These are phyloP conservation scores for Amia ocellicauda DNA, from an alignment of 2,113 vertebrate genomes.

Conservation along the genomic window DNA sequence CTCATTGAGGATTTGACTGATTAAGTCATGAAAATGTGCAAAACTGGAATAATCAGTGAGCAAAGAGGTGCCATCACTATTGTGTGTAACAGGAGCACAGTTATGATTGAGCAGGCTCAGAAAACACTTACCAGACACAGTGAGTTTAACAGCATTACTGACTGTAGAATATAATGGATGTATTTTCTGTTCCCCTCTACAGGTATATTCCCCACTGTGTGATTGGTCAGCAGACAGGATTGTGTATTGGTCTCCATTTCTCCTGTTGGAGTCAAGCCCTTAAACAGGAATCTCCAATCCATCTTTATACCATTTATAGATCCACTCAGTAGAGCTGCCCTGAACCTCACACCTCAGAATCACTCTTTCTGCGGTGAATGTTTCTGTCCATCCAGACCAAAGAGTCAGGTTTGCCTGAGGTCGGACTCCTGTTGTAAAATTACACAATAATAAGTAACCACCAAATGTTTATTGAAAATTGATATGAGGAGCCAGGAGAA, in stretches of 20 bases:
- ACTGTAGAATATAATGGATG: background rate
- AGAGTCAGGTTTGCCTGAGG: background rate
- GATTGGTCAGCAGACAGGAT: conserved; percentile 12
- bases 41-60: no score
- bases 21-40: no score
- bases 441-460: background rate
- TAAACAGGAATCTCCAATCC: conserved; percentile 2
- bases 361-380: conserved; percentile 2
- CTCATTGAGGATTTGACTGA: no score
- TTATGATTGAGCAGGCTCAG: no score
- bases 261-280: background rate
- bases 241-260: conserved; percentile 15
- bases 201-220: conserved; percentile 10
- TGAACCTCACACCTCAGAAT: conserved; percentile 16
- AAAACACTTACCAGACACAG: background rate
- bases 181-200: background rate
- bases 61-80: no score
- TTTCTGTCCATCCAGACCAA: conserved; percentile 11
- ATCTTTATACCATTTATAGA: conserved; percentile 15
- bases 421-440: background rate
- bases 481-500: no score
- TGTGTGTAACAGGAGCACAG: no score
- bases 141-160: background rate
- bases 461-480: no score
- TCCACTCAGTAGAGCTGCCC: conserved; percentile 9